Evolutionary conservation across 2,113 vertebrate genomes (phyloP).

Genomic region (Neogobius melanostomus): DNA sequence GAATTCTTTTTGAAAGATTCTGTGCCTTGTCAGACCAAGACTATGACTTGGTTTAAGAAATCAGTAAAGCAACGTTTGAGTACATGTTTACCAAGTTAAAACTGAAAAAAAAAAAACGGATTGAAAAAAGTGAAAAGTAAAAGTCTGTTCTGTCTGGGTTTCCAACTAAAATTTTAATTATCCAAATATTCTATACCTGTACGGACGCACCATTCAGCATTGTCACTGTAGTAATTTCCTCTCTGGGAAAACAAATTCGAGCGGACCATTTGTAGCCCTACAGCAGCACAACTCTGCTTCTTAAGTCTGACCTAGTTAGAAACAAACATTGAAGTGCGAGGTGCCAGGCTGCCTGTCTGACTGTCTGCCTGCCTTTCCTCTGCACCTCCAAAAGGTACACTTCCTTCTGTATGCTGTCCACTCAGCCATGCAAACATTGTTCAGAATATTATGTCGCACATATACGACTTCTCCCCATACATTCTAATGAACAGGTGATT

Average conservation of each 20-base stretch:
- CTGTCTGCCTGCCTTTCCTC: slow-evolving; percentile 13
- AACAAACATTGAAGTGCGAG: slow-evolving; percentile 40
- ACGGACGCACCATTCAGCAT: too few relatives aligned
- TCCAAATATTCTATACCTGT: too few relatives aligned
- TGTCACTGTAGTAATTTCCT: slow-evolving; percentile 20
- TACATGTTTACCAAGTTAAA: too few relatives aligned
- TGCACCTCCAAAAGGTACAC: slow-evolving; percentile 1
- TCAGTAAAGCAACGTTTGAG: too few relatives aligned
- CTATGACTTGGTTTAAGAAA: too few relatives aligned
- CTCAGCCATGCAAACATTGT: neutral
- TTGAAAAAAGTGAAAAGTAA: too few relatives aligned
- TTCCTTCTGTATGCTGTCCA: neutral
- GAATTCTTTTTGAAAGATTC: too few relatives aligned
- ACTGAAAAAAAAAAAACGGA: too few relatives aligned
- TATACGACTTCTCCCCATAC: neutral
- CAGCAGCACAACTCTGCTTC: slow-evolving; percentile 31
- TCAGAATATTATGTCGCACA: neutral
- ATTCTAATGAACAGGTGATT: neutral
- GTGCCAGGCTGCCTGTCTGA: slow-evolving; percentile 29
- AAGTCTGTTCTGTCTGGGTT: too few relatives aligned
- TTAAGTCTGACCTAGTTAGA: slow-evolving; percentile 58
- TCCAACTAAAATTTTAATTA: too few relatives aligned
- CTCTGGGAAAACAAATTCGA: slow-evolving; percentile 12
- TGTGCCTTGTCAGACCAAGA: too few relatives aligned
- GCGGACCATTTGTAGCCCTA: slow-evolving; percentile 26